Base-by-base conservation (phyloP, 2,888 invertebrate genomes). In the Elmis aenea region DNA sequence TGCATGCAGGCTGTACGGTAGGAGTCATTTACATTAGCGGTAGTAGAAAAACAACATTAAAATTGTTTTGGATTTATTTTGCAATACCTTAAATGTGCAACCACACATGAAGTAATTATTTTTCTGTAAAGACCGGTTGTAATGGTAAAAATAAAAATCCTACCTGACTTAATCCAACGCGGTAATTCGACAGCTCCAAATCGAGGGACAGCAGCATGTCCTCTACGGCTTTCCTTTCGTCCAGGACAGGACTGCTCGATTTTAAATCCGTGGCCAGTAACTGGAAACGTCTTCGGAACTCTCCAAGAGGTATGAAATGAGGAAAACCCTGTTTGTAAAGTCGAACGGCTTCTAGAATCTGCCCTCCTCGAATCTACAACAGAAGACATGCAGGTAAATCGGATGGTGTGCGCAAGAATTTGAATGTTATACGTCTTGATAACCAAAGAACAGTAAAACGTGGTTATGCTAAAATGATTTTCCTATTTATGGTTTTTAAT, bases 271-370 rank as follows among this genome's bases (percentile, higher is more conserved):
- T 64, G 1, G 74, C 71, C 38, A 83, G 55, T 11, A 82, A 68
- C 32, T 81, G 77, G 65, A 88, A 90, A 62, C 92, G 81, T 52
- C 93, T 78, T 35, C 88, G 77, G 61, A 96, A 95, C 64, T 95
- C 95, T 8, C 82, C 77, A 39, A 93, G 77, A 39, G 85, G 87
- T 76, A 95, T 80, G 57, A 85, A 84, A 61, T 91, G 91, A 0
- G 96, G 95, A 68, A 87, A 96, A 13, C 95, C 95, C 67, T 92
- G 87, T 59, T 94, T 90, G 73, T 91, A 85, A 40, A 95, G 72
- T 12, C 95, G 76, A 1, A 92, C 83, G 1, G 91, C 84, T 53
- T 94, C 91, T 47, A 95, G 71, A 32, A 94, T 77, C 73, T 94
- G 92, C 51, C 85, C 83, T 13, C 94, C 93, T 51, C 94, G 81